Base-by-base conservation (phyloP, 2,888 invertebrate species). In the Sceliomorpha sp. region DNA sequence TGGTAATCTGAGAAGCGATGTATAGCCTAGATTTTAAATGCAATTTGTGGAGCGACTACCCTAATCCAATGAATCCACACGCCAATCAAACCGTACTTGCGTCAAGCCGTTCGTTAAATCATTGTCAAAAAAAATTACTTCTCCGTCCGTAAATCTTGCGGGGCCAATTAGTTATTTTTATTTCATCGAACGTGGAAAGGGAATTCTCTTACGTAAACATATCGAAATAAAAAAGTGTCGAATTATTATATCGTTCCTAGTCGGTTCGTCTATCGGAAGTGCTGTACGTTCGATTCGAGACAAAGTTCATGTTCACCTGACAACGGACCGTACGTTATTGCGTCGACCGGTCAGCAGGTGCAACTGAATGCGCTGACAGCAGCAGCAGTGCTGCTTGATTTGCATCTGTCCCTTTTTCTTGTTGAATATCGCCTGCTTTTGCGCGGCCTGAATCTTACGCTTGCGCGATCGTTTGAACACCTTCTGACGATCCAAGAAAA, bases 401-500 rank as follows among this genome's bases (percentile, higher is more conserved):
- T 76, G 75, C n/a, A 32, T 34, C 20, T 72, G 70, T 12, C 53
- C 64, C 17, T 76, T 77, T 40, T 82, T 83, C 69, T 78, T 82
- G 8, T 78, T 77, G 42, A 68, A 68, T n/a, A 4, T 24, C 8
- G 59, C 34, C 4, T 20, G 29, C 45, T 72, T 75, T 40, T 81
- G 82, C 1, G 79, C 75, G 1, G 78, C 70, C 55, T 85, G 81
- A 37, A 84, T 70, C 63, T 84, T 85, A 9, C 85, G 76, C 67
- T 83, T 84, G 44, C 86, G 78, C 36, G 85, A 75, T 9, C 84
- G 78, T 60, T 82, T 84, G 20, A 85, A 76, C 8, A 76, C 80
- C 44, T 82, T 83, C 34, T 85, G 84, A 2, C 86, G 79, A 32
- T 87, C 86, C 40, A 87, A 75, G 44, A 86, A 85, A 79, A 92